Percentiles rank a stretch among this genome's conserved stretches.
Evolutionary conservation across 2,797 vertebrate species (phyloP).

Genomic region (Hydrocynus forskahlii): DNA sequence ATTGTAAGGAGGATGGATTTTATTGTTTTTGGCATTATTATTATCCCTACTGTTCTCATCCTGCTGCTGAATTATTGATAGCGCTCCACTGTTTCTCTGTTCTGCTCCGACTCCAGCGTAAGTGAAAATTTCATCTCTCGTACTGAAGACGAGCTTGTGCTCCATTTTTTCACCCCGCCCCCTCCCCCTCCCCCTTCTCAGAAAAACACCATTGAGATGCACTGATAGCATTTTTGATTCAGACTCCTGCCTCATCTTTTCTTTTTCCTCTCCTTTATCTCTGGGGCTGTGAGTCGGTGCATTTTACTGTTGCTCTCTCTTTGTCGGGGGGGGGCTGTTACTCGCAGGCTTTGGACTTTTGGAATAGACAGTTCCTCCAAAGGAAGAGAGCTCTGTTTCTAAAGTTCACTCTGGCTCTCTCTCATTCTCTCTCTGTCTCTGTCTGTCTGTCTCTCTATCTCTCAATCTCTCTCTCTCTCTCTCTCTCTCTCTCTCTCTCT

Average conservation of each 20-base stretch:
- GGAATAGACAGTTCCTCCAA: not conserved
- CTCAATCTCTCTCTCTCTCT: no score
- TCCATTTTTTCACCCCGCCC: not conserved
- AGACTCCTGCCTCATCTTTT: not conserved
- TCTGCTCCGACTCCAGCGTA: not conserved
- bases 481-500: no score
- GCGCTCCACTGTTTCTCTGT: not conserved
- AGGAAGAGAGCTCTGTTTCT: not conserved
- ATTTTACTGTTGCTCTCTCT: not conserved
- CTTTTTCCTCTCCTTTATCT: not conserved
- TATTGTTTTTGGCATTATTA: conserved; percentile 6
- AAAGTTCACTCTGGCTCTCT: not conserved
- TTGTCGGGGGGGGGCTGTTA: not conserved
- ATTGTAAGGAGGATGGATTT: not conserved
- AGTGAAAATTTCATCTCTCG: not conserved
- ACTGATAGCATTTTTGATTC: conserved; percentile 50
- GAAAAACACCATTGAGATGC: not conserved
- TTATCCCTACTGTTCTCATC: not conserved
- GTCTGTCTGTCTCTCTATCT: not conserved
- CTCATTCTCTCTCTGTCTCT: not conserved
- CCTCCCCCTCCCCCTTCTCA: not conserved
- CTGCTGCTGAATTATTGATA: not conserved
- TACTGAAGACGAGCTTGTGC: not conserved
- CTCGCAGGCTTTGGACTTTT: not conserved
- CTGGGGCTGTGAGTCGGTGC: not conserved